These are phyloP conservation scores for Silurus lanzhouensis DNA, from an alignment of 2,797 vertebrate species.

Conservation along the genomic window DNA sequence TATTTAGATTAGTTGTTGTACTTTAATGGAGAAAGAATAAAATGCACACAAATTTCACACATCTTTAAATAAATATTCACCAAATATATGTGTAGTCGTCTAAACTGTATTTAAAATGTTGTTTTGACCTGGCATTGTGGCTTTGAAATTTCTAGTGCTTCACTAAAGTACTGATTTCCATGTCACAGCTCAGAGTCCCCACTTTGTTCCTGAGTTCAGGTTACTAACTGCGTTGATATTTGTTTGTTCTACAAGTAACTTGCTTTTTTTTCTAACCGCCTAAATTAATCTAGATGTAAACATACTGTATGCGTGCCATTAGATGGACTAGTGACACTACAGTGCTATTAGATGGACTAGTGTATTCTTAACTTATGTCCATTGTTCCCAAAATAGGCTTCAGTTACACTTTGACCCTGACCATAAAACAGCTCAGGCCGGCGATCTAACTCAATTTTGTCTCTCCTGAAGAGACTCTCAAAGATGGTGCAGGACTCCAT, in stretches of 20 bases:
- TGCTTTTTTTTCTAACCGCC: neutral
- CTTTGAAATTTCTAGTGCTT: neutral
- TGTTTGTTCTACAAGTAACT: neutral
- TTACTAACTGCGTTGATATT: neutral
- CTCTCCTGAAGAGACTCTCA: slow-evolving; percentile 68
- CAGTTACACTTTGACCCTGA: neutral
- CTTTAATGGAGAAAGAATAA: neutral
- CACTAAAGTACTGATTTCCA: neutral
- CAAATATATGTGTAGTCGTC: neutral
- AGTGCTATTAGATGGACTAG: too few species aligned
- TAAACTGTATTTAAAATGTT: neutral
- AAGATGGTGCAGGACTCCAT: slow-evolving; percentile 74
- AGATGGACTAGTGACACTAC: too few species aligned
- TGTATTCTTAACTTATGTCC: neutral
- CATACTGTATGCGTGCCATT: too few species aligned
- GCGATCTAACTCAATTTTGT: neutral
- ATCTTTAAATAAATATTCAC: neutral
- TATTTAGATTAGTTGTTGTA: neutral
- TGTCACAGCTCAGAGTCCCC: neutral
- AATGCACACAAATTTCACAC: neutral
- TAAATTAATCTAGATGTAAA: neutral
- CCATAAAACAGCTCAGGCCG: neutral
- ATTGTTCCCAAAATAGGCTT: neutral
- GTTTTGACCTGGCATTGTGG: neutral
- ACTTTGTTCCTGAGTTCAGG: neutral